Evolutionary conservation across 2,888 invertebrate species (phyloP), one percentile per base, ranked within the genome.

Genomic region (Mythimna pallens): DNA sequence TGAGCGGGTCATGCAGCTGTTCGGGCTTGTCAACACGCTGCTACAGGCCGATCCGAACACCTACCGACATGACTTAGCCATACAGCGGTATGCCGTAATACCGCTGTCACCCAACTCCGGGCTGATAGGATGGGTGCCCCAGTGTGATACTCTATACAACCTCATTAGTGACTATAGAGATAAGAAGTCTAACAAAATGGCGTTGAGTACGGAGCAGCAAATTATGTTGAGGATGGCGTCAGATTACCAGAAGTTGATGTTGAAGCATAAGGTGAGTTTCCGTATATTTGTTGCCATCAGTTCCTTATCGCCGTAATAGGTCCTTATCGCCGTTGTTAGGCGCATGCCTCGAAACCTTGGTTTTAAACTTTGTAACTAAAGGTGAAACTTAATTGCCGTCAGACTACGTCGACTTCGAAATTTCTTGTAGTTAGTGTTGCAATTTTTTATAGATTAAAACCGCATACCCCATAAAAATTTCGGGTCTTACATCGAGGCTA

Each of bases 31-130:
- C 70, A 99, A 99, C 94, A 99, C 99, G 0, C 94, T 99, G 36
- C 97, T 99, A 0, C 97, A 99, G 59, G 98, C 99, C 83, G 99
- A 99, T 95, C 98, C 99, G 0, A 99, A 99, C 91, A 99, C 99
- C 0, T 99, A 99, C 94, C 95, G 99, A 57, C 97, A 99, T 84
- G 99, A 99, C 93, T 95, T 99, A 3, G 96, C 95, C 22, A 96
- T 96, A 85, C 98, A 99, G 96, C 97, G 99, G 62, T 99, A 99
- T 92, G 99, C 99, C 0, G 99, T 99, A 14, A 99, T 99, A 87
- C 99, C 99, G 0, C 95, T 99, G 65, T 99, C 99, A 43, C 99
- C 99, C 0, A 99, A 99, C 94, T 99, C 99, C 6, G 99, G 99
- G 0, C 97, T 99, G 43, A 99, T 99, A 83, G 99, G 99, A 76